Evolutionary conservation across 2,797 vertebrate species (phyloP), one percentile per base, ranked within the genome.

Genomic region (Danio kyathit): DNA sequence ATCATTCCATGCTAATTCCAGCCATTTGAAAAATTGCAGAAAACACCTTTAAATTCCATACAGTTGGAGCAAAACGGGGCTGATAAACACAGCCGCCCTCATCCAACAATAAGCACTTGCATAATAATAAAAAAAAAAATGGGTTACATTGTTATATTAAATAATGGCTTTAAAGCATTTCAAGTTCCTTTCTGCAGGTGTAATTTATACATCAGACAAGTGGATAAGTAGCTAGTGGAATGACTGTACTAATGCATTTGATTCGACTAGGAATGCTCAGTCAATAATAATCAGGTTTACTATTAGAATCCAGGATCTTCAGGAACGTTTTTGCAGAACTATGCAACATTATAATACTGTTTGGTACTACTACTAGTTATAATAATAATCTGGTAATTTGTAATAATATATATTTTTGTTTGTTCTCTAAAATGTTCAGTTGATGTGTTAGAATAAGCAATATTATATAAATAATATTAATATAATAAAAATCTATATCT

Each of bases 1-100:
- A 49, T 74, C 19, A 61, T 17, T 49, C 14, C 56, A 64, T 17
- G 17, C 12, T 54, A 64, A 76, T 52, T 64, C 46, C 46, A 52
- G 29, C 29, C 60, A 41, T 64, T 76, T 52, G 16, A n/a, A 51
- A 54, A 54, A 75, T 75, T 64, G 40, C 29, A 70, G 16, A 54
- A 71, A 54, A 19, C 19, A 49, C 19, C 19, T 49, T 73, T 54
- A 41, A 21, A 57, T 48, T 61, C 49, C 4, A 49, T 8, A 61
- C 21, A 38, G 43, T 60, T 21, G 7, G 8, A 9, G 56, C 43
- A 60, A 14, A 71, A 52, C 19, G 21, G 41, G 71, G 41, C n/a
- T 60, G 8, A 60, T n/a, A n/a, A 29, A 48, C 7, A 74, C 6
- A 14, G 0, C 8, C 29, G 29, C 29, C 5, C 4, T 59, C 49